Percentiles rank a stretch among this genome's conserved stretches.
phyloP scores from a whole-genome alignment of 2,113 vertebrate species.

The Nycticorax nycticorax region DNA sequence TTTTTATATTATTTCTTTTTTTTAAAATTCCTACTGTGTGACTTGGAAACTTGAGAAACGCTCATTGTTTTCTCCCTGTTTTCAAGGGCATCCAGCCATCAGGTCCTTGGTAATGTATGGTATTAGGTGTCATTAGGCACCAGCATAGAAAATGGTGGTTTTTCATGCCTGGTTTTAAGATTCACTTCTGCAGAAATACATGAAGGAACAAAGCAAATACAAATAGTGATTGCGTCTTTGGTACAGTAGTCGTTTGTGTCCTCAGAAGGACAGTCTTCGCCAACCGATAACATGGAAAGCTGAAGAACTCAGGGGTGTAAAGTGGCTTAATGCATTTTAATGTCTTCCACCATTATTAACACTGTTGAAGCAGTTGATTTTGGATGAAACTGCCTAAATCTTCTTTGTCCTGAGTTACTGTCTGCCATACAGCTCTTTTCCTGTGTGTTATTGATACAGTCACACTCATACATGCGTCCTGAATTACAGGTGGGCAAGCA shows the following conservation, averaged over 20 bases:
- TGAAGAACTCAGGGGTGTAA: fast-evolving
- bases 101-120: background rate
- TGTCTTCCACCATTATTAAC: background rate
- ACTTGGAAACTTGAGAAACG: background rate
- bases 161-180: background rate
- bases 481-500: background rate
- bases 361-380: background rate
- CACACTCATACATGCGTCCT: background rate
- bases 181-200: background rate
- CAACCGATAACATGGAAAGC: background rate
- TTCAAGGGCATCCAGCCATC: background rate
- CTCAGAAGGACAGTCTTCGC: background rate
- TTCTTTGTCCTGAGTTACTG: background rate
- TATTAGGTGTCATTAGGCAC: background rate
- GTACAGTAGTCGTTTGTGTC: background rate
- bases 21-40: background rate
- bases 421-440: background rate
- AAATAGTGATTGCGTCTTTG: background rate
- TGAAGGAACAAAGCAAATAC: background rate
- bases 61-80: background rate
- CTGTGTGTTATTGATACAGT: background rate
- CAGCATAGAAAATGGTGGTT: background rate
- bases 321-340: background rate
- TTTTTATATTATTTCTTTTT: background rate
- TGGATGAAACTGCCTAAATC: background rate